Evolutionary conservation across 2,797 vertebrate genomes (phyloP).

Genomic region (Prionace glauca): DNA sequence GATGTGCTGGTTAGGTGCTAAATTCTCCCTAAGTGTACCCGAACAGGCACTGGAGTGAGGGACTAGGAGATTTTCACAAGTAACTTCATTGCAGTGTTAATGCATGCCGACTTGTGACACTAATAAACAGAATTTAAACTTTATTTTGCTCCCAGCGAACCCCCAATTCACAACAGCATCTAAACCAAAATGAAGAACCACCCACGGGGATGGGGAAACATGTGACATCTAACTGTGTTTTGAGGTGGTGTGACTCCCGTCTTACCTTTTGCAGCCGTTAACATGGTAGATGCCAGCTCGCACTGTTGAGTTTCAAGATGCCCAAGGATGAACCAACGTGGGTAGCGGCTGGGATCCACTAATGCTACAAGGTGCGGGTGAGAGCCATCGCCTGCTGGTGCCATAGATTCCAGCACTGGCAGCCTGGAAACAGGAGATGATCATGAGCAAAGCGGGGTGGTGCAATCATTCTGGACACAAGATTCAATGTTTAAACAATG

Average conservation of each 20-base stretch:
- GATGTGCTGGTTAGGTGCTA: too few relatives aligned
- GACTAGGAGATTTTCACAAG: too few relatives aligned
- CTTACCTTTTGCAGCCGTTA: conserved; percentile 57
- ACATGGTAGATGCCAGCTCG: conserved; percentile 58
- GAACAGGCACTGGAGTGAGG: too few relatives aligned
- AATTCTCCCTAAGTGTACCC: too few relatives aligned
- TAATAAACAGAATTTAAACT: too few relatives aligned
- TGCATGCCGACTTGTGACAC: too few relatives aligned
- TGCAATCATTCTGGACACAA: not conserved
- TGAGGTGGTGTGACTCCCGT: not conserved
- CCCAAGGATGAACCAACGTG: conserved; percentile 59
- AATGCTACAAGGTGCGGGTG: conserved; percentile 49
- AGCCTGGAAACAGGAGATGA: conserved; percentile 43
- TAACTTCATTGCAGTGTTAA: too few relatives aligned
- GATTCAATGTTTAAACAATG: not conserved
- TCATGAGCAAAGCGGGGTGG: not conserved
- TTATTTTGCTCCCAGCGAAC: not conserved
- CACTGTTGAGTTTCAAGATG: conserved; percentile 59
- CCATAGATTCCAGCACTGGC: conserved; percentile 49
- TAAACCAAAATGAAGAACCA: not conserved
- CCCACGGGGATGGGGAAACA: not conserved
- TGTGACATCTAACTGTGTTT: not conserved
- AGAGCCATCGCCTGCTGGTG: conserved; percentile 46
- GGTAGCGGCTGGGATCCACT: conserved; percentile 51
- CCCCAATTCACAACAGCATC: not conserved